Evolutionary conservation across 2,113 vertebrate genomes (phyloP), one percentile per base, ranked within the genome.

Genomic region (Trematocara zebra): DNA sequence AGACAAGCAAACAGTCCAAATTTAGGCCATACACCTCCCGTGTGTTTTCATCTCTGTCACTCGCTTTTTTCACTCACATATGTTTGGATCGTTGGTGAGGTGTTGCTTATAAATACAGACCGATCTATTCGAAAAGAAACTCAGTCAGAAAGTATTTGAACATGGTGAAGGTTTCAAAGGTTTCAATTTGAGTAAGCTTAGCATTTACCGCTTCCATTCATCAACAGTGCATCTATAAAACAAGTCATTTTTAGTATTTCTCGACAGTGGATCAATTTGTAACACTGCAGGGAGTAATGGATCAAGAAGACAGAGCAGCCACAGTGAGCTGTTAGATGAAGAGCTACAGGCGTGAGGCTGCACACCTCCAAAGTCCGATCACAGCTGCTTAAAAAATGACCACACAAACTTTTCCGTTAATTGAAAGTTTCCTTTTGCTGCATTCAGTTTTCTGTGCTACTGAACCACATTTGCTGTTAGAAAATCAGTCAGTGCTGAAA

Each of bases 1-100:
- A 93, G 78, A 81, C 84, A 88, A 94, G 94, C 94, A 95, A 95
- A 95, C 92, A 93, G 91, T 86, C 87, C 85, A 51, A 84, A 88
- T 44, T 84, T 72, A 67, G 57, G 78, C 51, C 67, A 14, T 74
- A 28, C 18, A 56, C 61, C 47, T 52, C 78, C 64, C 37, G 64
- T 42, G 87, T 78, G 35, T 44, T 53, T 57, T 78, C 92, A 87
- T 81, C 40, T 86, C 78, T 54, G 40, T 90, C 59, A 51, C 76
- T 88, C 61, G 33, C 83, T 74, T 59, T 86, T 67, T 84, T 80
- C 72, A 17, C 12, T 31, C 40, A 20, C 78, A 53, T 52, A 67
- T 82, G 61, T 81, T n/a, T 82, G 69, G 51, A 40, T 84, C 42
- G 20, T 64, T 47, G 54, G 79, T 79, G 40, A 67, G 51, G 74